Base-by-base conservation (phyloP, 2,113 vertebrate species). In the Onychorhynchus coronatus region DNA sequence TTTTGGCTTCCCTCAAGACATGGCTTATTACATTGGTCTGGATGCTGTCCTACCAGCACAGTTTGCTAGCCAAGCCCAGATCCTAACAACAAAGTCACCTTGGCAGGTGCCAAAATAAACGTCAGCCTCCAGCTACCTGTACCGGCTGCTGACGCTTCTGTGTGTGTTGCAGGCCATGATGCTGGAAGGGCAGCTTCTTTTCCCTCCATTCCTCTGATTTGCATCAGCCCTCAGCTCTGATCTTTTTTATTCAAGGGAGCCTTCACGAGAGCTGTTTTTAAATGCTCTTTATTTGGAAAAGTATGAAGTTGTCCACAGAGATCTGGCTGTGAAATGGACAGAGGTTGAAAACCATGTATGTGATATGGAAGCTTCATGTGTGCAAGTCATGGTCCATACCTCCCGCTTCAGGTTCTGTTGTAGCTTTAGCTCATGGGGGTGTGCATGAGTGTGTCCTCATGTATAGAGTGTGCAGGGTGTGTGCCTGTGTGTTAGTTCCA, bases 31-130 rank as follows among this genome's bases (percentile, higher is more conserved):
- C 77, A 55, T 86, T 89, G 89, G 88, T 93, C 88, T 97, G 96
- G 94, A 97, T 91, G 85, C 68, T 1, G 71, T 94, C 94, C 96
- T 93, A 95, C 84, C 94, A 92, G 95, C 73, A 91, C 86, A 88
- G 59, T 71, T 88, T 92, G 65, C 93, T 81, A 65, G 92, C 95
- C 91, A 95, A 96, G 67, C 82, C 77, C 68, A 70, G 89, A 92
- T 84, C 86, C 74, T 81, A 89, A 83, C 79, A 95, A 96, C 67
- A 92, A 95, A 96, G 83, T 79, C 88, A 94, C 91, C 88, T 96
- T 84, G 52, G 52, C 91, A 95, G 81, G 72, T 95, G 96, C 97
- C 95, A 97, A 96, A 93, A 86, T 86, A 96, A 97, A 95, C 24
- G 0, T 49, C 59, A 85, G 67, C 83, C 62, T 97, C 59, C 78